Conservation (phyloP, 1,140 invertebrate genomes). For the Macrotrachela quadricornifera region DNA sequence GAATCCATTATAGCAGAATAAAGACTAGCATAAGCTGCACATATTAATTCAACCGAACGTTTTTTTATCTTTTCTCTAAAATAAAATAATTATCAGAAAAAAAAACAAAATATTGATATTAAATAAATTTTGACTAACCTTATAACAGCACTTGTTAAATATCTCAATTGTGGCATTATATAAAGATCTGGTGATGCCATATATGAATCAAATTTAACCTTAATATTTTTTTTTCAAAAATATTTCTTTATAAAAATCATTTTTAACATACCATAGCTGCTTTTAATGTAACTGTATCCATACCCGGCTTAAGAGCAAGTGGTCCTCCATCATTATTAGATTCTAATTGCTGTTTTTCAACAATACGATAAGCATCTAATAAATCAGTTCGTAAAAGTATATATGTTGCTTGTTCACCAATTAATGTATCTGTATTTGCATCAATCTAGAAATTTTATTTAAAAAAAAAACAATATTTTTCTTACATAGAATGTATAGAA, state of each 20-base stretch:
- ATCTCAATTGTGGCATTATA: neutral
- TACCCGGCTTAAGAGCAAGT: constrained; percentile 57
- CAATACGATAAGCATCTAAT: constrained; percentile 61
- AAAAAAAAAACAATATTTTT: no score
- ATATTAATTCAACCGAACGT: constrained; percentile 58
- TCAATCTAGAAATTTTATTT: constrained; percentile 45
- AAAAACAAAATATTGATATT: no score
- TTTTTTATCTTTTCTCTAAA: constrained; percentile 48
- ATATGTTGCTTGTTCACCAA: constrained; percentile 75
- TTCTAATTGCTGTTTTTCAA: constrained; percentile 40
- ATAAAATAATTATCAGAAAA: constrained; percentile 16
- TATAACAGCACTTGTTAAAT: no score
- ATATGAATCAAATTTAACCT: constrained; percentile 48
- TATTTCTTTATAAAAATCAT: neutral
- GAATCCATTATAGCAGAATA: constrained; percentile 53
- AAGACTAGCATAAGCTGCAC: constrained; percentile 64
- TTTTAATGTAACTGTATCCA: constrained; percentile 64
- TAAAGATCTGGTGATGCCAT: constrained; percentile 47
- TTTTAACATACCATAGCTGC: constrained; percentile 45
- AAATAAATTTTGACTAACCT: no score
- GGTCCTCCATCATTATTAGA: constrained; percentile 33
- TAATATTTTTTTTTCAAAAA: neutral
- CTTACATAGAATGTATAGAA: no score
- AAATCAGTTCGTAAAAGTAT: constrained; percentile 70
- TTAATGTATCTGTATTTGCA: constrained; percentile 74